A percentile compares a stretch with the other conserved stretches of the same genome.
Conservation (phyloP, 2,113 vertebrate genomes). For the Puntigrus tetrazona region DNA sequence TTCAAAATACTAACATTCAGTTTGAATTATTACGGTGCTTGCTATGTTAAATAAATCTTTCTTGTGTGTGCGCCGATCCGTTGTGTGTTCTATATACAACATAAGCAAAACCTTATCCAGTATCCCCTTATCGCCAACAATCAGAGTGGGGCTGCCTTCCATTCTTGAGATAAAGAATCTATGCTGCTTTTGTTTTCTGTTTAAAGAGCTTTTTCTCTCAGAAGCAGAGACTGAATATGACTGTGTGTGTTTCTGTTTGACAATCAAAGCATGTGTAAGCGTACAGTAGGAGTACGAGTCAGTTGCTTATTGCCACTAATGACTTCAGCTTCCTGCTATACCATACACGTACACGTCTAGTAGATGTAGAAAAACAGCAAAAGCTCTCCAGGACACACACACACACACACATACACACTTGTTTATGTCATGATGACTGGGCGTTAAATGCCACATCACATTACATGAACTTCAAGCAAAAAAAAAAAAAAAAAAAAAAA, state of each 20-base stretch:
- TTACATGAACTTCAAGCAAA: conserved; percentile 5
- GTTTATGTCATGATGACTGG: conserved; percentile 28
- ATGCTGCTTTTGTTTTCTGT: conserved; percentile 6
- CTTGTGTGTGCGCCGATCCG: background rate
- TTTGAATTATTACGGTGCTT: background rate
- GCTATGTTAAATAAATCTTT: background rate
- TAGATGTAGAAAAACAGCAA: background rate
- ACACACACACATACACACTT: conserved; percentile 13
- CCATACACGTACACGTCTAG: background rate
- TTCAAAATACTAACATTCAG: background rate
- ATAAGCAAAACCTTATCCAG: background rate
- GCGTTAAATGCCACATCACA: conserved; percentile 50
- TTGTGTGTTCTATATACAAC: background rate
- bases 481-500: background rate
- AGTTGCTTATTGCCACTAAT: conserved; percentile 18
- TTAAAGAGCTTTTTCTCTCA: background rate
- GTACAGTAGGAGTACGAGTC: background rate
- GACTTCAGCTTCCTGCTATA: background rate
- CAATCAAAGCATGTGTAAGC: background rate
- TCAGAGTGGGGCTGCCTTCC: background rate
- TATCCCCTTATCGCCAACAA: background rate
- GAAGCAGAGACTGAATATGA: background rate
- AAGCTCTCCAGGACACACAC: background rate
- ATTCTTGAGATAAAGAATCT: too few relatives aligned
- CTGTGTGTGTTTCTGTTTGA: background rate